Evolutionary conservation across 2,113 vertebrate genomes (phyloP).

Genomic region (Epinephelus cyanopodus): DNA sequence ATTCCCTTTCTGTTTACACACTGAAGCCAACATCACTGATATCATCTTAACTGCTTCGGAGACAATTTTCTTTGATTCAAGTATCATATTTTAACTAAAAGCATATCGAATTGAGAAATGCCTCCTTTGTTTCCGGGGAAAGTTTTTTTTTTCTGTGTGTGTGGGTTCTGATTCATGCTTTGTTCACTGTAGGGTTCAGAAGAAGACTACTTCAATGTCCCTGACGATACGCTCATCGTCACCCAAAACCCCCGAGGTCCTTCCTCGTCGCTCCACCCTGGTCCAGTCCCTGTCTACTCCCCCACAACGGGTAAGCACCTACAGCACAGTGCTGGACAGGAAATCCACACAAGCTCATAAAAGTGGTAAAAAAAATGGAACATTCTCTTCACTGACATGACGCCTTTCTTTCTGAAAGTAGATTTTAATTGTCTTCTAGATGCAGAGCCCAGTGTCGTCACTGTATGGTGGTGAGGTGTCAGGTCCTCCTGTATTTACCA

Average conservation of each 20-base stretch:
- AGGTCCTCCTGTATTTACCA: conserved; percentile 90
- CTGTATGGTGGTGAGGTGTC: conserved; percentile 83
- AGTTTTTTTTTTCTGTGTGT: neutral
- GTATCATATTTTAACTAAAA: conserved; percentile 42
- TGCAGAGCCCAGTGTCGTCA: conserved; percentile 90
- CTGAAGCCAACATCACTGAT: conserved; percentile 61
- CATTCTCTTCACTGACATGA: neutral
- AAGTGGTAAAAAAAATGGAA: neutral
- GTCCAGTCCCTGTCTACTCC: conserved; percentile 92
- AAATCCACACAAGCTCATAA: neutral
- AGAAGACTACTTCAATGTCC: conserved; percentile 96
- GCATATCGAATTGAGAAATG: neutral
- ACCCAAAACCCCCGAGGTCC: conserved; percentile 85
- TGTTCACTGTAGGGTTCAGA: conserved; percentile 88
- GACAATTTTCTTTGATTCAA: conserved; percentile 50
- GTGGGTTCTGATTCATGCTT: conserved; percentile 15
- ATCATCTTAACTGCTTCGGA: conserved; percentile 59
- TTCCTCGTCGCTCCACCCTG: conserved; percentile 90
- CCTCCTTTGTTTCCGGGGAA: neutral
- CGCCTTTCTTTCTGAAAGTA: too few species aligned
- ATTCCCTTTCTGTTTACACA: conserved; percentile 62
- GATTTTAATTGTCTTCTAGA: conserved; percentile 85
- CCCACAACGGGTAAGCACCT: conserved; percentile 74
- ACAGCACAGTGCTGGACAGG: neutral
- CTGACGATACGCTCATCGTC: conserved; percentile 94